Conservation (phyloP, 2,888 invertebrate genomes). For the Atherix ibis region DNA sequence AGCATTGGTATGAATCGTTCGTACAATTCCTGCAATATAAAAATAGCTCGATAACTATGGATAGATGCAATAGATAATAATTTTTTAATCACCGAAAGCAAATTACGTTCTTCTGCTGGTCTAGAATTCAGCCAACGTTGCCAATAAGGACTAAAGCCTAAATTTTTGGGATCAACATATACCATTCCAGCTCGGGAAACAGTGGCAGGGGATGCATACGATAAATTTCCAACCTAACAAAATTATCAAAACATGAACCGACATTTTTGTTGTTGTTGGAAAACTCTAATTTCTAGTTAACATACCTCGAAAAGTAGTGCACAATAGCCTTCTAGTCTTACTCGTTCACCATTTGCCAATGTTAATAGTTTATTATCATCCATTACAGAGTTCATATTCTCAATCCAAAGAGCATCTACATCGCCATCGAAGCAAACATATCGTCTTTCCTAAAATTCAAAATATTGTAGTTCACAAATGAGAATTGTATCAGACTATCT, state of each 20-base stretch:
- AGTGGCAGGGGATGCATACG: slow-evolving; percentile 83
- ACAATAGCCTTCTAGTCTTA: slow-evolving; percentile 65
- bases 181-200: slow-evolving; percentile 90
- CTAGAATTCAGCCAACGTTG: slow-evolving; percentile 56
- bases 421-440: slow-evolving; percentile 88
- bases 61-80: background rate
- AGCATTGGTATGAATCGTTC: slow-evolving; percentile 59
- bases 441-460: slow-evolving; percentile 45
- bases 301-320: slow-evolving; percentile 73
- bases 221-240: slow-evolving; percentile 61
- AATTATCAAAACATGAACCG: slow-evolving; percentile 2
- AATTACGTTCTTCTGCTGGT: slow-evolving; percentile 36
- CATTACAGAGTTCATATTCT: slow-evolving; percentile 96
- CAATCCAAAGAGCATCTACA: slow-evolving; percentile 89
- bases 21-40: slow-evolving; percentile 37
- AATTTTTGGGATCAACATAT: slow-evolving; percentile 80
- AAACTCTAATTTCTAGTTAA: no score
- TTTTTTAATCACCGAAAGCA: slow-evolving; percentile 24
- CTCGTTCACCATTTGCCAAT: slow-evolving; percentile 78
- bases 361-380: slow-evolving; percentile 85
- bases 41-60: background rate
- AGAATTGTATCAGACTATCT: no score
- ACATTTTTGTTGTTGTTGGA: no score
- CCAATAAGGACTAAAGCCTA: slow-evolving; percentile 78
- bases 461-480: no score